A percentile compares a stretch with the other conserved stretches of the same genome.
Evolutionary conservation across 2,113 vertebrate genomes (phyloP).

Genomic region (Percina caprodes): DNA sequence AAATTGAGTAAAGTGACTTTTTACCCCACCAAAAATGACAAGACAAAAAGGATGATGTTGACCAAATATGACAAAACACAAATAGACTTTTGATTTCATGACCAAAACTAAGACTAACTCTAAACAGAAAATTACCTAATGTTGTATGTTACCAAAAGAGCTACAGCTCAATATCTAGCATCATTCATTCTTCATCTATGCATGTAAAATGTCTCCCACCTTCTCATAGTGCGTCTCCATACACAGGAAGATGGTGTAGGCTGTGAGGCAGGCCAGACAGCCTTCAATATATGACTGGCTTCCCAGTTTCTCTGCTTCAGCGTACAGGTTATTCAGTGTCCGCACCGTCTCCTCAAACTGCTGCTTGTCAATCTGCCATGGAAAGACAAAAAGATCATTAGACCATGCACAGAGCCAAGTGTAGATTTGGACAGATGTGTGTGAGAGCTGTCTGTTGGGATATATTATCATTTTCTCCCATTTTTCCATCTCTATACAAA

Average conservation of each 20-base stretch:
- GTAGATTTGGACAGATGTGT: neutral
- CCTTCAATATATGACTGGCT: conserved; percentile 96
- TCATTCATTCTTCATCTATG: neutral
- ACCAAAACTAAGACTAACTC: neutral
- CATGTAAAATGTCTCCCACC: conserved; percentile 75
- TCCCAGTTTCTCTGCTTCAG: conserved; percentile 96
- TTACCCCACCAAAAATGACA: too few species aligned
- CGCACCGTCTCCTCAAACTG: conserved; percentile 97
- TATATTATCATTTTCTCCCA: conserved; percentile 14
- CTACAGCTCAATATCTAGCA: neutral
- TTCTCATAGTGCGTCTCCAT: conserved; percentile 99
- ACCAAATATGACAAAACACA: neutral
- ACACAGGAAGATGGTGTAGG: conserved; percentile 95
- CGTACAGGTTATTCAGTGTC: conserved; percentile 93
- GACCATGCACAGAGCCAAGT: neutral
- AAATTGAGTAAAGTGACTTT: neutral
- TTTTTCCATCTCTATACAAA: conserved; percentile 51
- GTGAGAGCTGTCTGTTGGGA: conserved; percentile 15
- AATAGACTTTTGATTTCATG: neutral
- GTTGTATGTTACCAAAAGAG: neutral
- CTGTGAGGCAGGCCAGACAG: conserved; percentile 95
- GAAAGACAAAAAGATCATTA: neutral
- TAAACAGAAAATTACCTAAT: neutral
- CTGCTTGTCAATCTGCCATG: conserved; percentile 92
- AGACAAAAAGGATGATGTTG: neutral